Conservation (phyloP, 1,140 invertebrate species). For the Diorhabda sublineata region DNA sequence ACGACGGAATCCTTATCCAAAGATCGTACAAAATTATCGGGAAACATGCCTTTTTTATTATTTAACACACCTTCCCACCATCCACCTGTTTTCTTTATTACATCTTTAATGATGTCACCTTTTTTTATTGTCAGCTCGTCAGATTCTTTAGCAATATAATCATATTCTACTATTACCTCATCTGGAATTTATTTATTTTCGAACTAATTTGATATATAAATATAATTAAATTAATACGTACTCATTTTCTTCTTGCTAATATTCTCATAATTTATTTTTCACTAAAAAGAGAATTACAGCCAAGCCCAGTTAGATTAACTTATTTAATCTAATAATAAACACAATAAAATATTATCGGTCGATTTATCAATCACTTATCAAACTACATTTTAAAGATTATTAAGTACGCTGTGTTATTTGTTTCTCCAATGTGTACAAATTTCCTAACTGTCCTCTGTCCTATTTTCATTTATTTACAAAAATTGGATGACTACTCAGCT, state of each 20-base stretch:
- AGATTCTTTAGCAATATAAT: constrained; percentile 73
- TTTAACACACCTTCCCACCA: constrained; percentile 95
- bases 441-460: neutral
- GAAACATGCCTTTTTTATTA: constrained; percentile 91
- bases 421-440: neutral
- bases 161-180: constrained; percentile 76
- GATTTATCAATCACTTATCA: neutral
- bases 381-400: neutral
- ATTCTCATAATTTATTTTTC: constrained; percentile 10
- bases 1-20: constrained; percentile 41
- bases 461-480: constrained; percentile 3
- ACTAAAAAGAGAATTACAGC: neutral
- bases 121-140: constrained; percentile 83
- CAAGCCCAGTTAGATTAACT: neutral
- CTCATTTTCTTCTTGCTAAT: constrained; percentile 13
- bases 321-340: neutral
- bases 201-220: neutral
- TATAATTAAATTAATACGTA: constrained; percentile 4
- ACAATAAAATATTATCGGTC: neutral
- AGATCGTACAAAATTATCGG: constrained; percentile 91
- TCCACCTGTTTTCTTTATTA: constrained; percentile 80
- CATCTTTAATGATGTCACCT: constrained; percentile 83
- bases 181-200: constrained; percentile 49
- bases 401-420: neutral
- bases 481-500: neutral